phyloP scores from a whole-genome alignment of 2,888 invertebrate genomes.

The Lamproptera curius region DNA sequence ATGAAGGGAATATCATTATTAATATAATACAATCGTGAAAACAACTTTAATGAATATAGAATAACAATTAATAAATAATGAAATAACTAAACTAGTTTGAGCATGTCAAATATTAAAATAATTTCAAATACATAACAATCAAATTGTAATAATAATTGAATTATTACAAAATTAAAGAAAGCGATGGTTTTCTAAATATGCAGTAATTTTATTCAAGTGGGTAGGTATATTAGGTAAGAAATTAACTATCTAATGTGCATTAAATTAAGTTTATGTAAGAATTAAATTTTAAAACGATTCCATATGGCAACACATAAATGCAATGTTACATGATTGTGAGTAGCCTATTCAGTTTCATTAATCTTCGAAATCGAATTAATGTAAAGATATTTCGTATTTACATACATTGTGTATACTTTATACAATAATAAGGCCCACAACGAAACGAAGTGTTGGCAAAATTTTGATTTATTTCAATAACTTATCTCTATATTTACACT shows the following conservation, averaged over 20 bases:
- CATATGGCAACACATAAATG: constrained; percentile 40
- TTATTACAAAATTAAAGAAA: no score
- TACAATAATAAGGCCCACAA: constrained; percentile 7
- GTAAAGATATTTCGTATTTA: constrained; percentile 2
- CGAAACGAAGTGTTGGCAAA: not conserved
- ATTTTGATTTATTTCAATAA: not conserved
- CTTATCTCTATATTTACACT: constrained; percentile 18
- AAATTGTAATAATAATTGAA: no score
- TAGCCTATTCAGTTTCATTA: not conserved
- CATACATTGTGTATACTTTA: not conserved
- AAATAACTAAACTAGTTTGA: constrained; percentile 7
- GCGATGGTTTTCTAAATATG: no score
- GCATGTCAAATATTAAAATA: no score
- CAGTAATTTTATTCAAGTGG: no score
- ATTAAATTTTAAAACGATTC: constrained; percentile 11
- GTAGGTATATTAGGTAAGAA: no score
- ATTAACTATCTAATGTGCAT: not conserved
- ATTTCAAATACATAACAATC: no score
- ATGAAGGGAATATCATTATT: constrained; percentile 2
- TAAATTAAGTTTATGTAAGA: not conserved
- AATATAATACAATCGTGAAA: no score
- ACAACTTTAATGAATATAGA: no score
- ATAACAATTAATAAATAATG: constrained; percentile 2
- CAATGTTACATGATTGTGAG: constrained; percentile 27
- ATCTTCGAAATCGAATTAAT: no score